Base-by-base conservation (phyloP, 2,888 invertebrate genomes). In the Trypoxylon attenuatum region DNA sequence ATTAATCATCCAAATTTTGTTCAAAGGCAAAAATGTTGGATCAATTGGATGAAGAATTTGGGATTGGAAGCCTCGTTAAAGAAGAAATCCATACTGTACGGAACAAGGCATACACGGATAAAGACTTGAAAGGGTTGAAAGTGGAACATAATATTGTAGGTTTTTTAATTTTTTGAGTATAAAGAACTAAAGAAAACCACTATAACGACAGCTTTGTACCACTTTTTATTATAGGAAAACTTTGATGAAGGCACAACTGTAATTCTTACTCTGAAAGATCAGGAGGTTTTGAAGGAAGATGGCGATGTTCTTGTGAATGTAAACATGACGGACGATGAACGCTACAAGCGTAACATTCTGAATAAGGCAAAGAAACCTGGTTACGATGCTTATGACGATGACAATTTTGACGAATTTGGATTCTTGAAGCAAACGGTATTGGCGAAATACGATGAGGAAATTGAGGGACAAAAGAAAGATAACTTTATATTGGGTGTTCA, bases 21-120 rank as follows among this genome's bases (percentile, higher is more conserved):
- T n/a, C n/a, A n/a, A n/a, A 95, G 96, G 98, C 97, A 18, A 96
- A 96, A 85, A 91, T 95, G 89, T 87, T 99, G 82, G 96, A 98
- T 87, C 97, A 98, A 88, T 91, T 99, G 90, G 99, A 99, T 88
- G 94, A 92, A 73, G 97, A 95, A 85, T 98, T 98, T 90, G 98
- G 97, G 23, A 92, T 97, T 64, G 91, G 92, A 10, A 94, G 93
- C 77, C 88, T 97, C 46, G 91, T 98, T n/a, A 94, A 94, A 70
- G 92, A 94, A 74, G 95, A 95, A 79, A 90, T 91, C 70, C 88
- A 88, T 49, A 89, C 88, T 63, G 90, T 90, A 49, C 89, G 91
- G 21, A 88, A 85, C 41, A 86, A 88, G 47, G 90, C 92, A 3
- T 97, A 97, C 87, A 88, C 91, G 0, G 90, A 91, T 46, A 90